Conservation (phyloP, 2,797 vertebrate species). For the Orientallactaga sibirica region DNA sequence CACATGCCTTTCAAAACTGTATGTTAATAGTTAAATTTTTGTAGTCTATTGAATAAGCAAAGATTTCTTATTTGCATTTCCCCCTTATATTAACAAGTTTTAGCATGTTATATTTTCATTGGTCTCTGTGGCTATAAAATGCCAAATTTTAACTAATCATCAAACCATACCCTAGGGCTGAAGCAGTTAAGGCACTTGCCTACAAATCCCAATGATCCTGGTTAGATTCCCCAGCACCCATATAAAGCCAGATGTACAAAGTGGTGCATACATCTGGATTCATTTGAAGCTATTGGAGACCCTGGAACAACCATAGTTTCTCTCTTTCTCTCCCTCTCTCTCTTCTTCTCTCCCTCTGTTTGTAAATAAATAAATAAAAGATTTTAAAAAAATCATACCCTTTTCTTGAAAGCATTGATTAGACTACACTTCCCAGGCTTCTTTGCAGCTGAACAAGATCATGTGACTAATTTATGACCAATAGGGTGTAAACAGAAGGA, state of each 20-base stretch:
- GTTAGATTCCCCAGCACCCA: no score
- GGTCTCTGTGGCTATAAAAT: not conserved
- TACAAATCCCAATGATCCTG: no score
- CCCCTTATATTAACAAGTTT: not conserved
- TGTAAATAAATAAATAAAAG: no score
- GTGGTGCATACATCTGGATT: no score
- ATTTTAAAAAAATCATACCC: not conserved
- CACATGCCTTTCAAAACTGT: not conserved
- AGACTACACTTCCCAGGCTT: not conserved
- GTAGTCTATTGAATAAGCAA: not conserved
- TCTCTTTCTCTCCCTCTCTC: no score
- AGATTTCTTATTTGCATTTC: slow-evolving; percentile 29
- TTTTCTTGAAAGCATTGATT: not conserved
- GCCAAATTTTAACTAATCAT: not conserved
- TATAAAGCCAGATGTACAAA: no score
- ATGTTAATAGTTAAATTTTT: slow-evolving; percentile 26
- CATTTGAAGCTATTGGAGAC: no score
- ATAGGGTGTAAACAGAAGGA: not conserved
- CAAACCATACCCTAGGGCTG: not conserved
- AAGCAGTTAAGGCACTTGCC: no score
- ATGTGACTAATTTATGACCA: not conserved
- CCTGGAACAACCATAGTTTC: no score
- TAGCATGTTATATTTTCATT: not conserved
- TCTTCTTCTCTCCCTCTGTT: no score
- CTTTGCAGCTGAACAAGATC: not conserved